A percentile compares a stretch with the other conserved stretches of the same genome.
phyloP scores from a whole-genome alignment of 1,140 invertebrate genomes.

The Drosophila truncata region DNA sequence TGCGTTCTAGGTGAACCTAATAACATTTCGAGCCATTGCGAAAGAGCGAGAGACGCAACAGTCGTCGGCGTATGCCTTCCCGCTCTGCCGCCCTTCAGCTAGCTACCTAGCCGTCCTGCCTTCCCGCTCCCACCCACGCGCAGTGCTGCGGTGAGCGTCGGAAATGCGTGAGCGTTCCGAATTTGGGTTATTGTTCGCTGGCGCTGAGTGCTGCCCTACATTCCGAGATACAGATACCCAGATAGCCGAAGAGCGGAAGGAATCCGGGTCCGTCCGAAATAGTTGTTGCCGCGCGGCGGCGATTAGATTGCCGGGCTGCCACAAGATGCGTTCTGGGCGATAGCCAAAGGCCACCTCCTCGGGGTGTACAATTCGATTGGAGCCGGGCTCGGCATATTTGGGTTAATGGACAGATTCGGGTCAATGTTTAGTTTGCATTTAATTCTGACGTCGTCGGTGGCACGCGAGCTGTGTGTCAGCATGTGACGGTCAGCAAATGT shows the following conservation, averaged over 20 bases:
- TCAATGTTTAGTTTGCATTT: slow-evolving; percentile 79
- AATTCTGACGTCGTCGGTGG: slow-evolving; percentile 5
- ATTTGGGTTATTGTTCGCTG: slow-evolving; percentile 75
- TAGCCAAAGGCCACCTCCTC: slow-evolving; percentile 27
- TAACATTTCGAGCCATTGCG: slow-evolving; percentile 34
- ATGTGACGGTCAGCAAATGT: background rate
- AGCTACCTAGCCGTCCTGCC: background rate
- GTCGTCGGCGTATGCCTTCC: slow-evolving; percentile 11
- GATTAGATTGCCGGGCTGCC: slow-evolving; percentile 62
- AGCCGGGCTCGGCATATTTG: slow-evolving; percentile 53
- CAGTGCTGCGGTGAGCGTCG: slow-evolving; percentile 31
- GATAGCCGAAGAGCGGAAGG: slow-evolving; percentile 4
- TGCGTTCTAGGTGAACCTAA: slow-evolving; percentile 17
- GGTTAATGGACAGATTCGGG: slow-evolving; percentile 75
- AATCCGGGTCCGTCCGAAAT: slow-evolving; percentile 2
- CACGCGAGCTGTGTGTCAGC: slow-evolving; percentile 4
- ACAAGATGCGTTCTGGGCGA: slow-evolving; percentile 59
- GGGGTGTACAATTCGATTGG: slow-evolving; percentile 54
- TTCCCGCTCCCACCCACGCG: slow-evolving; percentile 18
- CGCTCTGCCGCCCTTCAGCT: background rate
- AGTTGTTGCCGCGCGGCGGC: slow-evolving; percentile 19
- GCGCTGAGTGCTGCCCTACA: slow-evolving; percentile 66
- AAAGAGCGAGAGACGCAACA: slow-evolving; percentile 55
- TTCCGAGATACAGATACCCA: slow-evolving; percentile 57
- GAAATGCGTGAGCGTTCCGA: slow-evolving; percentile 74